Evolutionary conservation across 2,888 invertebrate genomes (phyloP).

Genomic region (Scotopteryx bipunctaria): DNA sequence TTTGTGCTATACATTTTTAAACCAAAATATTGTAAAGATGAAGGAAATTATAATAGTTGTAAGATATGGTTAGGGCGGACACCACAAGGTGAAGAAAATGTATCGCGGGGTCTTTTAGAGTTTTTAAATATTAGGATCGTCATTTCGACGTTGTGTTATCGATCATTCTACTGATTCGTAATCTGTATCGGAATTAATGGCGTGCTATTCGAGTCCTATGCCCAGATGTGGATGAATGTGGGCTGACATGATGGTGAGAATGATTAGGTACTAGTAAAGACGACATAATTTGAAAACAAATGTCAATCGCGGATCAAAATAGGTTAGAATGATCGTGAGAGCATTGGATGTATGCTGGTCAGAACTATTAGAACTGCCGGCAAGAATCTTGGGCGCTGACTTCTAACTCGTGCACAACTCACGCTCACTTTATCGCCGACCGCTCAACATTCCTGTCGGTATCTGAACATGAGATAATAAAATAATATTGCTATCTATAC

Average conservation of each 20-base stretch:
- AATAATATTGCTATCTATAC: neutral
- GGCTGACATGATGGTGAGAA: no score
- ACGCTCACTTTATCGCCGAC: no score
- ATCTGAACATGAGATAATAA: no score
- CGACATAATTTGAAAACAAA: neutral
- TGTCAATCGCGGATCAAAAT: neutral
- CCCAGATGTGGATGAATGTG: no score
- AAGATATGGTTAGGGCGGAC: conserved; percentile 14
- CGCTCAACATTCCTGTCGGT: no score
- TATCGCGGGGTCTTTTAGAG: neutral
- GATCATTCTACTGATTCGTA: no score
- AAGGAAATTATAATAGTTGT: conserved; percentile 28
- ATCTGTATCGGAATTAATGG: no score
- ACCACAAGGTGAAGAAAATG: neutral
- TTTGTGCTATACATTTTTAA: conserved; percentile 35
- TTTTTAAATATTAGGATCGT: neutral
- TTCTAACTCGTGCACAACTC: no score
- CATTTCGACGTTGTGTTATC: neutral
- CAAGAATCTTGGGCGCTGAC: no score
- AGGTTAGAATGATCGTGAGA: neutral
- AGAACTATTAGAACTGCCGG: no score
- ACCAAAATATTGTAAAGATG: conserved; percentile 48
- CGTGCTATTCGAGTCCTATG: no score
- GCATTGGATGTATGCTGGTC: neutral
- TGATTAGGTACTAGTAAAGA: neutral